Conservation (phyloP, 1,140 invertebrate species). For the Diabrotica virgifera region DNA sequence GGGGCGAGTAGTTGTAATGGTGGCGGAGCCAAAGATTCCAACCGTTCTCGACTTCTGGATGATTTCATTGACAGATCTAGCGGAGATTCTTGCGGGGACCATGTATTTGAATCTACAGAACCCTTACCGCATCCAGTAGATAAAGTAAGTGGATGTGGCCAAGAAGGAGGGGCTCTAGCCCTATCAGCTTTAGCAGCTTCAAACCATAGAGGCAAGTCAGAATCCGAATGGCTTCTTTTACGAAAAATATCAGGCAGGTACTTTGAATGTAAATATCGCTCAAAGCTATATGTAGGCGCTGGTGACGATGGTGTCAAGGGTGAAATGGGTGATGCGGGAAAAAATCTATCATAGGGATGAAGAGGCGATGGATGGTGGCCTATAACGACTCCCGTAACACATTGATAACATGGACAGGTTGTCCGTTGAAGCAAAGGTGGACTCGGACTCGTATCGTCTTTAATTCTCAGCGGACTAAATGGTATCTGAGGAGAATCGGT, state of each 20-base stretch:
- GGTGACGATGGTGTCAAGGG: slow-evolving; percentile 58
- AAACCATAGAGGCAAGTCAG: slow-evolving; percentile 60
- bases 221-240: slow-evolving; percentile 71
- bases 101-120: slow-evolving; percentile 42
- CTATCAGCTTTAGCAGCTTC: slow-evolving; percentile 49
- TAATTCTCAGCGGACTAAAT: slow-evolving; percentile 58
- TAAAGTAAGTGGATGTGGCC: slow-evolving; percentile 47
- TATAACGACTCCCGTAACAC: slow-evolving; percentile 50
- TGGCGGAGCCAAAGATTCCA: slow-evolving; percentile 41
- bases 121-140: slow-evolving; percentile 42
- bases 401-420: slow-evolving; percentile 53
- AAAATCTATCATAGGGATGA: slow-evolving; percentile 56
- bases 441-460: slow-evolving; percentile 49
- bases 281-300: slow-evolving; percentile 59
- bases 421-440: slow-evolving; percentile 45
- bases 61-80: slow-evolving; percentile 79
- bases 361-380: slow-evolving; percentile 49
- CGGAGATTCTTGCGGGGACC: slow-evolving; percentile 74
- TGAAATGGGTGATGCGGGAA: slow-evolving; percentile 59
- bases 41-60: slow-evolving; percentile 34
- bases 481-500: slow-evolving; percentile 57
- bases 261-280: slow-evolving; percentile 70
- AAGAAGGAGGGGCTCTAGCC: slow-evolving; percentile 25
- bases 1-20: slow-evolving; percentile 53
- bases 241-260: slow-evolving; percentile 68